These are phyloP conservation scores for Peribatodes rhomboidaria DNA, from an alignment of 2,888 invertebrate species.

Conservation along the genomic window DNA sequence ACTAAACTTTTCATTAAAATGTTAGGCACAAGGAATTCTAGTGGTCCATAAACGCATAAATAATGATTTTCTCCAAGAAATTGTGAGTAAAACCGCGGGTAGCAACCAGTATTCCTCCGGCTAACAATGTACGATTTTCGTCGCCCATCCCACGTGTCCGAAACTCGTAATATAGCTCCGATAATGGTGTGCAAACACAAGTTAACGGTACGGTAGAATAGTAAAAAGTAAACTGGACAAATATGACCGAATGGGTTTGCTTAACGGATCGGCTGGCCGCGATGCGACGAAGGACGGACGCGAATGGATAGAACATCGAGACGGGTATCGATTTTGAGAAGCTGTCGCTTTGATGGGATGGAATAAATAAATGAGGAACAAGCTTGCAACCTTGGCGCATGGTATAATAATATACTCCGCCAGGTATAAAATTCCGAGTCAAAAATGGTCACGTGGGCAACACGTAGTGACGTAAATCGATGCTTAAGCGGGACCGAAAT, in stretches of 20 bases:
- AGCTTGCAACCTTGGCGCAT: no score
- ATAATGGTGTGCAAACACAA: constrained; percentile 79
- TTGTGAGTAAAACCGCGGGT: background rate
- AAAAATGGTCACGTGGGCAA: no score
- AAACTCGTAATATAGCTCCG: constrained; percentile 57
- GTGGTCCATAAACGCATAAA: no score
- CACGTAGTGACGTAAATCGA: no score
- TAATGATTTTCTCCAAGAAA: no score
- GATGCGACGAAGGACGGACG: constrained; percentile 47
- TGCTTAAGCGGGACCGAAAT: no score
- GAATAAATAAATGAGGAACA: background rate
- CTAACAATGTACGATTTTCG: constrained; percentile 3
- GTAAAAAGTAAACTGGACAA: constrained; percentile 85
- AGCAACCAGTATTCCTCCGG: background rate
- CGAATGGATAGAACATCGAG: constrained; percentile 19
- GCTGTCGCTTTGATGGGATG: background rate
- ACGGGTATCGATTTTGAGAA: constrained; percentile 20
- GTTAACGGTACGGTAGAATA: constrained; percentile 77
- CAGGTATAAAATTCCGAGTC: no score
- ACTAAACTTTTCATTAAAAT: no score
- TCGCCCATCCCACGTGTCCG: constrained; percentile 28
- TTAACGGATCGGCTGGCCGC: constrained; percentile 71
- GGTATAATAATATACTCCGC: no score
- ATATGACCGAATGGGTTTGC: constrained; percentile 80
- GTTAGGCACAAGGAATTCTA: no score